These are phyloP conservation scores for Parelbella ahira DNA, from an alignment of 2,888 invertebrate genomes.

Conservation along the genomic window DNA sequence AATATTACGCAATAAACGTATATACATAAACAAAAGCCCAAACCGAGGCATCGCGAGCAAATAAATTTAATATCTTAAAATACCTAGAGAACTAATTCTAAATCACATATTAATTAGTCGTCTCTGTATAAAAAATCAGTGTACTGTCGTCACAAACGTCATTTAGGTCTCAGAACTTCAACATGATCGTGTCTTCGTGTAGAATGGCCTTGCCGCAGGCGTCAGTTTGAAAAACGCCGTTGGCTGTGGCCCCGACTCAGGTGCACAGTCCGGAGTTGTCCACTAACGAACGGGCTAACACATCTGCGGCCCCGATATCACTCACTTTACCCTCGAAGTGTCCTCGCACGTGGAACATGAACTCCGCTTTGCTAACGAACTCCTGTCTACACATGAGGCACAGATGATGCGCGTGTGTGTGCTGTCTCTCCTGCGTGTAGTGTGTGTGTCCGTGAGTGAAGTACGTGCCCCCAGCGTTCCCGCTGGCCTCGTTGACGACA, in stretches of 20 bases:
- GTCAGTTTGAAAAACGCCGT: slow-evolving; percentile 61
- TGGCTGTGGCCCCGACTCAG: slow-evolving; percentile 71
- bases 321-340: slow-evolving; percentile 82
- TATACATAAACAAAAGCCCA: too few relatives aligned
- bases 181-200: slow-evolving; percentile 71
- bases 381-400: slow-evolving; percentile 85
- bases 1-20: too few relatives aligned
- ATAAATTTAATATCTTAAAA: too few relatives aligned
- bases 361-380: slow-evolving; percentile 84
- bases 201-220: slow-evolving; percentile 62
- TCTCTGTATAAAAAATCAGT: slow-evolving; percentile 6
- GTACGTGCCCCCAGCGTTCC: slow-evolving; percentile 54
- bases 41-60: too few relatives aligned
- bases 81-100: too few relatives aligned
- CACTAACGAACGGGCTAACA: slow-evolving; percentile 72
- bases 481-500: slow-evolving; percentile 62
- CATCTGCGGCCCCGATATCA: slow-evolving; percentile 75
- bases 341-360: slow-evolving; percentile 85
- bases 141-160: slow-evolving; percentile 33
- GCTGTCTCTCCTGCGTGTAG: slow-evolving; percentile 68
- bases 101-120: slow-evolving; percentile 4
- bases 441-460: slow-evolving; percentile 73
- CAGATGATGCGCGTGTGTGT: slow-evolving; percentile 75
- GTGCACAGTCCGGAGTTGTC: slow-evolving; percentile 79
- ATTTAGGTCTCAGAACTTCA: slow-evolving; percentile 60